phyloP scores from a whole-genome alignment of 2,113 vertebrate species.

The Capreolus pygargus region DNA sequence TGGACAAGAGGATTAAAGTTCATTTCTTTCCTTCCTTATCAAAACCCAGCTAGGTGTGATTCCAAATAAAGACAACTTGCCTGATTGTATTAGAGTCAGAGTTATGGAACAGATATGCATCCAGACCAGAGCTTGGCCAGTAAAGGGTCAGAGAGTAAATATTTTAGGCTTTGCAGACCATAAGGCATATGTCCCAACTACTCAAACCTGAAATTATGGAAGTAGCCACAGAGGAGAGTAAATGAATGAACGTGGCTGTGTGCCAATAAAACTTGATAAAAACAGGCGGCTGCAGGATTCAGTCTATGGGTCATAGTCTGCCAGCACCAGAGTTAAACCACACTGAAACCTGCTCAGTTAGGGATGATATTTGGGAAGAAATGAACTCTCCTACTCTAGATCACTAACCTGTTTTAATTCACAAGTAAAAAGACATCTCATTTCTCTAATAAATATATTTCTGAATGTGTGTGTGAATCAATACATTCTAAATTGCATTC shows the following conservation, averaged over 20 bases:
- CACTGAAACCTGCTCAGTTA: background rate
- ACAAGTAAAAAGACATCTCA: background rate
- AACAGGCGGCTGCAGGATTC: background rate
- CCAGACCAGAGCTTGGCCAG: background rate
- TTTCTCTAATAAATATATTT: background rate
- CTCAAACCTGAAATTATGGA: background rate
- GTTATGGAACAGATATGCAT: background rate
- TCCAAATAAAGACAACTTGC: background rate
- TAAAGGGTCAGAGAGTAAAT: background rate
- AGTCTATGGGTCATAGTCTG: background rate
- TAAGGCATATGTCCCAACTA: background rate
- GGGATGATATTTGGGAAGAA: background rate
- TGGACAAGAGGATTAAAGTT: conserved; percentile 42
- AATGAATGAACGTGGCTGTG: background rate
- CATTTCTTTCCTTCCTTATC: conserved; percentile 9
- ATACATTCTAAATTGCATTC: background rate
- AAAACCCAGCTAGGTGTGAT: background rate
- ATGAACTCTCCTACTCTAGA: background rate
- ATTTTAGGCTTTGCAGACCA: background rate
- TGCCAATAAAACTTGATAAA: conserved; percentile 1
- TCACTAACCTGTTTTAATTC: background rate
- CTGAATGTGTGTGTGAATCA: background rate
- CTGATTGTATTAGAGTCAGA: background rate
- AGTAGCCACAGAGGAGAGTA: background rate
- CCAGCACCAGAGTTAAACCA: background rate